Evolutionary conservation across 2,113 vertebrate species (phyloP), one percentile per base, ranked within the genome.

Genomic region (Mobula birostris): DNA sequence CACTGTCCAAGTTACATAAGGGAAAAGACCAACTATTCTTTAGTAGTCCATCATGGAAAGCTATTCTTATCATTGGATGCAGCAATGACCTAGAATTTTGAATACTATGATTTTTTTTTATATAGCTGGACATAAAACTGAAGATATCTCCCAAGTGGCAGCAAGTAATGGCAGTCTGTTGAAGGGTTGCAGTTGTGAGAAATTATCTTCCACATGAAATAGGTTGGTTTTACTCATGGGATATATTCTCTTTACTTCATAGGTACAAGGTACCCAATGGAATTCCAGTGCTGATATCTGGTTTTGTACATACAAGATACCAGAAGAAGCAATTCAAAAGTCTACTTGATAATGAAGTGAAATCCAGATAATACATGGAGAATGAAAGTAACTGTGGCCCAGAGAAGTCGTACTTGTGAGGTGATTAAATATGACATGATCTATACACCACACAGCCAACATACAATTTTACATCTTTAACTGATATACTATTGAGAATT

Each of bases 1-100:
- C 68, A 29, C 32, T 68, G 29, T n/a, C 88, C 88, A 91, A 36
- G 70, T 91, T 70, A 68, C 88, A 91, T 91, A n/a, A 36, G 5
- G 63, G 68, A 91, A 36, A n/a, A 91, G 61, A 70, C n/a, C 88
- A 91, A 61, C 63, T 91, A 63, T 36, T 88, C 66, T 91, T 14
- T 27, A 91, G 17, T 32, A 32, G 66, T 68, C 32, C 88, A 91
- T 70, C 88, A 68, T 63, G 56, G 15, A 91, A 91, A 91, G 68
- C 66, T 68, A 68, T 91, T 63, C 63, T 63, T 36, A 36, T 19
- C 68, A 63, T 14, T 21, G 6, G 27, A 36, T 36, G 36, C 32
- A 7, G 19, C 88, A 0, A 70, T 70, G 32, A 68, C 61, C 66
- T 29, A 91, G 61, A 32, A 68, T 70, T 91, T 88, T 29, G 12